Evolutionary conservation across 1,140 invertebrate species (phyloP).

Genomic region (Bombus waltoni): DNA sequence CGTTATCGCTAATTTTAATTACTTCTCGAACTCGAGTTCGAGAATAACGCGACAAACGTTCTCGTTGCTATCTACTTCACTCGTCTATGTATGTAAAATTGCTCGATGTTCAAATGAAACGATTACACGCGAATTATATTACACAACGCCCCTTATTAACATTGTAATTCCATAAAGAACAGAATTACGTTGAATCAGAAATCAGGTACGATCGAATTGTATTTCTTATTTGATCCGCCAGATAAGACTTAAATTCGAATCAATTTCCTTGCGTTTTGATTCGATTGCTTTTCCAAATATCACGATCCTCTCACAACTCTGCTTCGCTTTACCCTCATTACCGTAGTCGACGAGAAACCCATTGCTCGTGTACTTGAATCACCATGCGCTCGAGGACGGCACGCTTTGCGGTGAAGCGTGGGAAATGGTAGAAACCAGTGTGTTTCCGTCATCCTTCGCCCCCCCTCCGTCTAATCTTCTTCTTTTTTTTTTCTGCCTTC

Average conservation of each 20-base stretch:
- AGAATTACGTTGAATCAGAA: no score
- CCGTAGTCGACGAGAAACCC: neutral
- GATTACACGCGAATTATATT: no score
- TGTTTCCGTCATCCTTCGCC: conserved; percentile 13
- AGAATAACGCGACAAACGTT: no score
- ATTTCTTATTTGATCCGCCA: neutral
- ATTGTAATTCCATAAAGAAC: no score
- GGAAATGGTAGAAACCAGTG: conserved; percentile 33
- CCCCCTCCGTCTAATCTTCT: conserved; percentile 11
- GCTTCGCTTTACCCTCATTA: conserved; percentile 21
- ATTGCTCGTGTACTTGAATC: conserved; percentile 14
- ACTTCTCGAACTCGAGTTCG: no score
- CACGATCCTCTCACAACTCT: neutral
- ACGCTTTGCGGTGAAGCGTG: conserved; percentile 34
- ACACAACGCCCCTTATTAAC: no score
- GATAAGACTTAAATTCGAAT: no score
- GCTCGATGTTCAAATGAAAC: no score
- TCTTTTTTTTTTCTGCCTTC: conserved; percentile 19
- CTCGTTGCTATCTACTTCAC: no score
- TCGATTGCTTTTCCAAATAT: neutral
- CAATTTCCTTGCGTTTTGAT: neutral
- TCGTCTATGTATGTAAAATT: no score
- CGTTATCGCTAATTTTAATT: no score
- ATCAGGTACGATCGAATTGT: no score
- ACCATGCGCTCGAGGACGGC: conserved; percentile 13